Percentiles rank a stretch among this genome's conserved stretches.
Conservation (phyloP, 2,113 vertebrate species). For the Phylloscopus trochilus region DNA sequence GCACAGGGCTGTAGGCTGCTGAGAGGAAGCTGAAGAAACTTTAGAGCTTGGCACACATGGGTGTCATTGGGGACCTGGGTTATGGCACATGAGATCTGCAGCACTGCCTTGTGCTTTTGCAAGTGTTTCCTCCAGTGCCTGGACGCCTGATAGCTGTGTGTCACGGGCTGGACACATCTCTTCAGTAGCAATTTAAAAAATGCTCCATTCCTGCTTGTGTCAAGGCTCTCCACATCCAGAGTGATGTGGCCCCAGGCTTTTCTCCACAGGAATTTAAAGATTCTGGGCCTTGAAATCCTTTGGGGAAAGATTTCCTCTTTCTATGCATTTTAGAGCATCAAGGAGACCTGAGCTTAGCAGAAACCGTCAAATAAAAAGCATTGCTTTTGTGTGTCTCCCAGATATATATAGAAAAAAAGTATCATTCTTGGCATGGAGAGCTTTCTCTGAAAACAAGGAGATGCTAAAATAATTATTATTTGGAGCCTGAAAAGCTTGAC, state of each 20-base stretch:
- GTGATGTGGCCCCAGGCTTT: background rate
- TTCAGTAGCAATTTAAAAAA: background rate
- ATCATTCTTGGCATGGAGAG: background rate
- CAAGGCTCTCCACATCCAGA: background rate
- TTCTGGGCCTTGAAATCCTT: background rate
- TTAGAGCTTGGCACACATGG: background rate
- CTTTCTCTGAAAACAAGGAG: background rate
- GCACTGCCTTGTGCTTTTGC: background rate
- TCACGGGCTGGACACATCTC: background rate
- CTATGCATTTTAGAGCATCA: background rate
- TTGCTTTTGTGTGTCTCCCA: background rate
- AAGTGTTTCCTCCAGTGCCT: background rate
- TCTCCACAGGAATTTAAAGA: background rate
- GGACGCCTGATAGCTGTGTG: fast-evolving
- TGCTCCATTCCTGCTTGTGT: background rate
- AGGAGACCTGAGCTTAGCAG: background rate
- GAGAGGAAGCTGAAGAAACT: background rate
- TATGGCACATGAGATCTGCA: background rate
- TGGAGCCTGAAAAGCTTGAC: background rate
- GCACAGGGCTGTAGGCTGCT: background rate
- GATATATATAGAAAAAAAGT: background rate
- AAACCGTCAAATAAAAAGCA: background rate
- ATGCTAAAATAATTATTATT: background rate
- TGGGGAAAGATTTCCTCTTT: background rate
- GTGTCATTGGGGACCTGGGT: fast-evolving